Conservation (phyloP, 2,888 invertebrate genomes). For the Schrankia costaestrigalis region DNA sequence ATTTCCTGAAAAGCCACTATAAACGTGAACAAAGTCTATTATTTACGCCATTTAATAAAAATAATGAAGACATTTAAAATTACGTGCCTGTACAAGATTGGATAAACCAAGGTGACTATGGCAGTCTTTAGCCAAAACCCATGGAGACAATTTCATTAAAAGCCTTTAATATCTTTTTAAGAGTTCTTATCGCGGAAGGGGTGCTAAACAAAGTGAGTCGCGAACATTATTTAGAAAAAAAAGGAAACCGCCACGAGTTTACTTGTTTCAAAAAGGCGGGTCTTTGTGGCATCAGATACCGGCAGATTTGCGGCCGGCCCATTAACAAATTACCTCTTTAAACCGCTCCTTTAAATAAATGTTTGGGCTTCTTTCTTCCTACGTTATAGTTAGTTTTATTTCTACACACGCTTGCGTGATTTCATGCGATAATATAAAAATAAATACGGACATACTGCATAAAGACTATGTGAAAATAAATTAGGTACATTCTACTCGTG, state of each 20-base stretch:
- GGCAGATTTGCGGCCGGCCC: conserved; percentile 69
- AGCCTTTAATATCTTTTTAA: conserved; percentile 72
- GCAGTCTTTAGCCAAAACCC: conserved; percentile 38
- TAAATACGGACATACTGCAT: conserved; percentile 38
- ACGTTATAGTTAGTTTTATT: conserved; percentile 33
- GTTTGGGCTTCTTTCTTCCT: conserved; percentile 39
- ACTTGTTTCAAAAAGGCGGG: conserved; percentile 74
- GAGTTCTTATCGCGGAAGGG: conserved; percentile 70
- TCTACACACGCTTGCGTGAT: conserved; percentile 46
- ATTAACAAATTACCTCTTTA: conserved; percentile 75
- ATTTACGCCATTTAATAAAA: conserved; percentile 17
- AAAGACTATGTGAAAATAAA: conserved; percentile 31
- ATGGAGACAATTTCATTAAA: conserved; percentile 68
- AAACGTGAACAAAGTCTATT: conserved; percentile 16
- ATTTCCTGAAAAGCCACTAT: conserved; percentile 3
- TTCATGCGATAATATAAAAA: conserved; percentile 39
- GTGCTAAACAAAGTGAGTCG: conserved; percentile 67
- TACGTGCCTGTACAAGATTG: conserved; percentile 19
- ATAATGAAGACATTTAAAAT: conserved; percentile 16
- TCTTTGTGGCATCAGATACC: conserved; percentile 69
- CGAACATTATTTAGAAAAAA: conserved; percentile 72
- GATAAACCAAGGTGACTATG: conserved; percentile 16
- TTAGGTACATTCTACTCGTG: conserved; percentile 19
- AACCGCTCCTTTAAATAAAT: conserved; percentile 41
- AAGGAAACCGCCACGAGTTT: conserved; percentile 59